Evolutionary conservation across 2,888 invertebrate genomes (phyloP).

Genomic region (Gastracanthus pulcherrimus): DNA sequence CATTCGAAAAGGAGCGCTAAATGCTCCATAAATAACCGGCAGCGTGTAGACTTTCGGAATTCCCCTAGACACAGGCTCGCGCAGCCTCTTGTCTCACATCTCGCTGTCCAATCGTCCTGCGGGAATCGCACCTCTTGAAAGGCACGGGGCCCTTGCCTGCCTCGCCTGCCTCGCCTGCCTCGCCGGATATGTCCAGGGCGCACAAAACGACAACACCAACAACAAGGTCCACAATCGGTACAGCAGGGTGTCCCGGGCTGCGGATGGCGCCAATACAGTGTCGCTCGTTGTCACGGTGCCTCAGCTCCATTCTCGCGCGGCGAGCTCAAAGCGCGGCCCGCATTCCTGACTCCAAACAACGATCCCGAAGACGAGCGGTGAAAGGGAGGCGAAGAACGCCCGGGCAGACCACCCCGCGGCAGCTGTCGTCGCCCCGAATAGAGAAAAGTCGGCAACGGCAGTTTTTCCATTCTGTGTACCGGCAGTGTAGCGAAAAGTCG

Average conservation of each 20-base stretch:
- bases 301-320: constrained; percentile 2
- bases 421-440: constrained; percentile 28
- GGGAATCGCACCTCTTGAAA: not conserved
- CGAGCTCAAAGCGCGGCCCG: not conserved
- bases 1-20: too few species aligned
- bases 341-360: not conserved
- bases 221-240: too few species aligned
- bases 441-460: not conserved
- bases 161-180: not conserved
- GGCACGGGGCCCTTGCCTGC: not conserved
- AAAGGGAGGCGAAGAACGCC: not conserved
- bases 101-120: not conserved
- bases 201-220: too few species aligned
- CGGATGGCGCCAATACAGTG: constrained; percentile 1
- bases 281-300: constrained; percentile 14
- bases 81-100: too few species aligned
- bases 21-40: constrained; percentile 13
- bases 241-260: too few species aligned
- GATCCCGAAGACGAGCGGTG: not conserved
- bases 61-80: not conserved
- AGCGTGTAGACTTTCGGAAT: too few species aligned
- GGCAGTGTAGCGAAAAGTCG: too few species aligned
- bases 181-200: not conserved
- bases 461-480: not conserved
- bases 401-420: constrained; percentile 35